Evolutionary conservation across 1,140 invertebrate species (phyloP).

Genomic region (Drosophila truncata): DNA sequence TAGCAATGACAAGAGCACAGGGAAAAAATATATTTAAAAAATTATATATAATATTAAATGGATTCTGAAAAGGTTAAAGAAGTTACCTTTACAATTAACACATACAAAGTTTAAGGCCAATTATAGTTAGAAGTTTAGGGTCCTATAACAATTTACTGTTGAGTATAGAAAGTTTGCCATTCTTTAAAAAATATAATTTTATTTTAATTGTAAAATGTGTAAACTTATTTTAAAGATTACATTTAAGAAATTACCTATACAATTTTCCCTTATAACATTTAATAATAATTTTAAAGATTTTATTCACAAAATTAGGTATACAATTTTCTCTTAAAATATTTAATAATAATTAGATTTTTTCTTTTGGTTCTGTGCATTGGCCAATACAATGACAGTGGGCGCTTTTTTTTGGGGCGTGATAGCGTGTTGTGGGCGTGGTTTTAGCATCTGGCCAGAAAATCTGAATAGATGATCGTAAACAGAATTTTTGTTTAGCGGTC

Average conservation of each 20-base stretch:
- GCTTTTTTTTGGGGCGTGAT: conserved; percentile 35
- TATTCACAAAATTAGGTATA: too few relatives aligned
- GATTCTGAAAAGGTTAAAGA: neutral
- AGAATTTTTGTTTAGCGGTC: conserved; percentile 43
- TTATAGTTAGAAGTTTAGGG: too few relatives aligned
- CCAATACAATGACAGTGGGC: conserved; percentile 31
- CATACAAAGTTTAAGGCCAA: neutral
- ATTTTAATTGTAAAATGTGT: neutral
- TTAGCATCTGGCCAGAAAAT: conserved; percentile 44
- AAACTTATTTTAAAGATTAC: too few relatives aligned
- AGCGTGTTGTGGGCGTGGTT: conserved; percentile 40
- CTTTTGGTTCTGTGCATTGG: neutral
- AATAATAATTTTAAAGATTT: neutral
- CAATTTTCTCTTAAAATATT: too few relatives aligned
- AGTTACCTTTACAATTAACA: neutral
- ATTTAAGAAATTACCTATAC: too few relatives aligned
- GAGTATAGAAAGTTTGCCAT: too few relatives aligned
- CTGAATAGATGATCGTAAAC: conserved; percentile 57
- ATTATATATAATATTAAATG: too few relatives aligned
- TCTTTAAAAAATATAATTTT: too few relatives aligned
- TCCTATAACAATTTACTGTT: too few relatives aligned
- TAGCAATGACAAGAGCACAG: conserved; percentile 5
- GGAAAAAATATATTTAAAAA: neutral
- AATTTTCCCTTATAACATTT: too few relatives aligned
- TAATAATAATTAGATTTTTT: neutral